Evolutionary conservation across 2,797 vertebrate species (phyloP).

Genomic region (Rhynchotus rufescens): DNA sequence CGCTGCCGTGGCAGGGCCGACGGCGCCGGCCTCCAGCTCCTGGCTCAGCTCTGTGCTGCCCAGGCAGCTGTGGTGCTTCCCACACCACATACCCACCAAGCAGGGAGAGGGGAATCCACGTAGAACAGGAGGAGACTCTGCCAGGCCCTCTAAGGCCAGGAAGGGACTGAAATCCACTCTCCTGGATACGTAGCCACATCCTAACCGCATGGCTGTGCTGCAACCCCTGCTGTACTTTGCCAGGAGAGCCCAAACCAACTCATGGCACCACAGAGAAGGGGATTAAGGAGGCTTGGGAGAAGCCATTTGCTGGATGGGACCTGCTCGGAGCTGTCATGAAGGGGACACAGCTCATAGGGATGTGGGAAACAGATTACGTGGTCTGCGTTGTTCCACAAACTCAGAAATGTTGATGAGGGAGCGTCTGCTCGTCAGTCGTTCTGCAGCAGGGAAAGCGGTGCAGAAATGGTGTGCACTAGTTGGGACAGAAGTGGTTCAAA

Average conservation of each 20-base stretch:
- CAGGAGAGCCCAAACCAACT: not conserved
- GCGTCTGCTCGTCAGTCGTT: not conserved
- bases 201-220: not conserved
- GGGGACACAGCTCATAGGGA: not conserved
- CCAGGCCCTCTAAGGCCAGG: not conserved
- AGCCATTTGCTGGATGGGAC: not conserved
- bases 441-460: not conserved
- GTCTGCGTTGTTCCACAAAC: not conserved
- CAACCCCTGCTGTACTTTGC: not conserved
- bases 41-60: not conserved
- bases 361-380: not conserved
- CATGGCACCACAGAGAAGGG: not conserved
- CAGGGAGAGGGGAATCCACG: not conserved
- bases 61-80: not conserved
- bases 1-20: not conserved
- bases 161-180: not conserved
- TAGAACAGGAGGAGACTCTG: not conserved
- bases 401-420: not conserved
- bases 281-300: not conserved
- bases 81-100: not conserved
- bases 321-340: not conserved
- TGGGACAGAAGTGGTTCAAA: not conserved
- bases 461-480: not conserved
- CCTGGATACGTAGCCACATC: not conserved
- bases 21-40: not conserved